Percentiles rank a stretch among this genome's conserved stretches.
These are phyloP conservation scores for Zosterops lateralis DNA, from an alignment of 2,113 vertebrate genomes.

Conservation along the genomic window DNA sequence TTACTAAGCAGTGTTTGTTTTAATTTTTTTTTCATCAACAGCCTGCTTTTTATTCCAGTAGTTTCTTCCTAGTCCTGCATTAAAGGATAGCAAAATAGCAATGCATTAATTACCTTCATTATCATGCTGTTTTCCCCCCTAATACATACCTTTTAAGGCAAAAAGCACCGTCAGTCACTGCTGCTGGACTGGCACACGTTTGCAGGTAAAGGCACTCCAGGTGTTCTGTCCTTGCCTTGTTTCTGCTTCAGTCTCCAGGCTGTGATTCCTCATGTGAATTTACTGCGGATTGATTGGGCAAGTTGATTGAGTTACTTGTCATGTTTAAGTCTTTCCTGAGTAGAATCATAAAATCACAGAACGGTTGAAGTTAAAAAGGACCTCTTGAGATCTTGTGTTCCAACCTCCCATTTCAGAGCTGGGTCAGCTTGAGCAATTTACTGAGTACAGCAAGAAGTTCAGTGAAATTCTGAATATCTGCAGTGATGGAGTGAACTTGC, in stretches of 20 bases:
- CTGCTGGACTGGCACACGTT: background rate
- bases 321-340: background rate
- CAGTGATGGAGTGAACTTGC: background rate
- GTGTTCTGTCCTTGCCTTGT: background rate
- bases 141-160: background rate
- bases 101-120: background rate
- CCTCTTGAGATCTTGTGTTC: background rate
- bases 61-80: background rate
- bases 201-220: background rate
- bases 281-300: background rate
- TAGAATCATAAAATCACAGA: background rate
- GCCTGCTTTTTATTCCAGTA: background rate
- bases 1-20: background rate
- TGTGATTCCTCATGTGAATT: background rate
- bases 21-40: background rate
- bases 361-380: background rate
- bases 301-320: background rate
- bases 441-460: background rate
- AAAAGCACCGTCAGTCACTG: background rate
- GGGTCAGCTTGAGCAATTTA: background rate
- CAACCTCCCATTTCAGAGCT: background rate
- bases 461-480: background rate
- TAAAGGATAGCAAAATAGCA: background rate
- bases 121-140: background rate
- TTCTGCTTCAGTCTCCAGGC: background rate